Evolutionary conservation across 2,888 invertebrate genomes (phyloP), one percentile per base, ranked within the genome.

Genomic region (Lasioglossum vierecki): DNA sequence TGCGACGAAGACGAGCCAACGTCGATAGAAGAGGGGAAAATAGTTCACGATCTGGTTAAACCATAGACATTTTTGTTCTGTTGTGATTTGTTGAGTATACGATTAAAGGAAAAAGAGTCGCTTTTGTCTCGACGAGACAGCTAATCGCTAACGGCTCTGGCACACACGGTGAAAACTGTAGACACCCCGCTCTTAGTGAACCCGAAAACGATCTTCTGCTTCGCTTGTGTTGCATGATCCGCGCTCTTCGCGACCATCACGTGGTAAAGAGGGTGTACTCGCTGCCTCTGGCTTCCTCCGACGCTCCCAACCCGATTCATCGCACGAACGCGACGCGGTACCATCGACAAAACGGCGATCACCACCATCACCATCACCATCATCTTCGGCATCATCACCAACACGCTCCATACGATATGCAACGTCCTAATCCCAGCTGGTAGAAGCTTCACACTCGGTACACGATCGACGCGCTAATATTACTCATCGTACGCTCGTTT

Each of bases 201-300:
- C 84, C 82, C 88, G 87, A 88, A 88, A 83, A 68, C 87, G 88
- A 92, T 92, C 92, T 93, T 93, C 92, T 93, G 94, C 94, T 94
- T 94, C 93, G 94, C 94, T 94, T 94, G 93, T 94, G 94, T 95
- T 95, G 95, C 95, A 95, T 95, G 94, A 94, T 86, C 90, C 93
- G 91, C 91, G 90, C 91, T 92, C 92, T 89, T 88, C 90, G 90
- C 91, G 89, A 91, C 90, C 91, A 88, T 91, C 90, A 90, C 88
- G 86, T 86, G 89, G 90, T 92, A 91, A 92, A 95, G 95, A 95
- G 95, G 94, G 95, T 95, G 93, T 95, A 95, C 94, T 95, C 95
- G 94, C 95, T 95, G 93, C 95, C 95, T 93, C 93, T 95, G 94
- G 95, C 93, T 92, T 92, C 93, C 88, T 93, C 94, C 91, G 91